These are phyloP conservation scores for Theristus sp. DNA, from an alignment of 2,888 invertebrate species.

Conservation along the genomic window DNA sequence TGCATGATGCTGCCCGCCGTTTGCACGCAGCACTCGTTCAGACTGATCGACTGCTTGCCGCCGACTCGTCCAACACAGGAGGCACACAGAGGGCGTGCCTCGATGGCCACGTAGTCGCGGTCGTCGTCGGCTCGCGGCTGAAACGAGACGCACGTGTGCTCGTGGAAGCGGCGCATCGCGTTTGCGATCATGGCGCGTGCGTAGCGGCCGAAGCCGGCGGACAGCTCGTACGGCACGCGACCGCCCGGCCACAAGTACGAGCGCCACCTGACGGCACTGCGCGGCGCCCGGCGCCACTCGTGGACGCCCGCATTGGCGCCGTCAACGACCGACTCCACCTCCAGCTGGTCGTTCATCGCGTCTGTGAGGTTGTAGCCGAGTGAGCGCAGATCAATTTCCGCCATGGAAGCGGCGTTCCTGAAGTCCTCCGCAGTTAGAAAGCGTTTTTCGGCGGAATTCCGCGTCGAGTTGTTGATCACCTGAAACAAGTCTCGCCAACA, in stretches of 20 bases:
- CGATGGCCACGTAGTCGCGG: constrained; percentile 41
- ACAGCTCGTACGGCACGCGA: constrained; percentile 25
- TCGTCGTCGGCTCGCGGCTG: constrained; percentile 38
- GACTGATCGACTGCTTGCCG: constrained; percentile 43
- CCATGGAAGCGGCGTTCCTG: neutral
- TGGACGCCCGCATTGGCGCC: constrained; percentile 1
- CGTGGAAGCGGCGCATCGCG: constrained; percentile 38
- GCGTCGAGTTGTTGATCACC: neutral
- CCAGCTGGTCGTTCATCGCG: neutral
- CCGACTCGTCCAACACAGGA: constrained; percentile 52
- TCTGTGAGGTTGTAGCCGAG: neutral
- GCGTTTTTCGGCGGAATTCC: too few species aligned
- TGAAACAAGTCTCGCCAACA: too few species aligned
- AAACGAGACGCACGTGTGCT: constrained; percentile 45
- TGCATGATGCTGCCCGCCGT: constrained; percentile 17
- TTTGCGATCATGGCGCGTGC: constrained; percentile 24
- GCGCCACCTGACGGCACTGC: neutral
- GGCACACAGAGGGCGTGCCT: constrained; percentile 47
- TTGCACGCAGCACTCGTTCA: constrained; percentile 40
- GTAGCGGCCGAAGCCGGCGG: constrained; percentile 23
- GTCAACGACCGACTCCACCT: neutral
- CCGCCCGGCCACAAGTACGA: constrained; percentile 20
- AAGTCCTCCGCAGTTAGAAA: neutral
- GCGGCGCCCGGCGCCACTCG: neutral
- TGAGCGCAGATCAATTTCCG: neutral